phyloP scores from a whole-genome alignment of 2,797 vertebrate species.

The Sitta carolinensis region DNA sequence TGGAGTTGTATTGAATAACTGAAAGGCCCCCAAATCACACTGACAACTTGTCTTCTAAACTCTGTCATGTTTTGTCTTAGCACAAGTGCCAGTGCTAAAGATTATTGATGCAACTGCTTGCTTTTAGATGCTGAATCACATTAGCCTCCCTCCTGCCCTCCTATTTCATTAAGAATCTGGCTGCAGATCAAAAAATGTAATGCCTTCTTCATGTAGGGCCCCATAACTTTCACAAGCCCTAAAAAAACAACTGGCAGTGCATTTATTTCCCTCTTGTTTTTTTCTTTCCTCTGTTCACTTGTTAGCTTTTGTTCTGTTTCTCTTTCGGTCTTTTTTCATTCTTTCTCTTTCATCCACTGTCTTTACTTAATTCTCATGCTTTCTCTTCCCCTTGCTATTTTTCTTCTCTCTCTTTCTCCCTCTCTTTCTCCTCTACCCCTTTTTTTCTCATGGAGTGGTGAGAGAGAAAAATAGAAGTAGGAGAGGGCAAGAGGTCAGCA shows the following conservation, averaged over 20 bases:
- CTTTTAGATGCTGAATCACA: slow-evolving; percentile 77
- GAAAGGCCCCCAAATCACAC: slow-evolving; percentile 63
- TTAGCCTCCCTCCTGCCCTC: slow-evolving; percentile 72
- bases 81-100: slow-evolving; percentile 62
- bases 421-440: background rate
- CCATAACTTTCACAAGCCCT: slow-evolving; percentile 63
- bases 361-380: background rate
- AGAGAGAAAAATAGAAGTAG: slow-evolving; percentile 48
- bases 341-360: background rate
- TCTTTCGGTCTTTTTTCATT: background rate
- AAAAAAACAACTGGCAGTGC: background rate
- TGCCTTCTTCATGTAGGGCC: slow-evolving; percentile 57
- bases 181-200: slow-evolving; percentile 75
- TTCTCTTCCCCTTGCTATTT: background rate
- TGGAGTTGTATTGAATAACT: slow-evolving; percentile 65
- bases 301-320: background rate
- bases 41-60: slow-evolving; percentile 67
- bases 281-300: background rate
- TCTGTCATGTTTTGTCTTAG: slow-evolving; percentile 61
- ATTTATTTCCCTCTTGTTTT: slow-evolving; percentile 30
- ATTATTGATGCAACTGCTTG: slow-evolving; percentile 75
- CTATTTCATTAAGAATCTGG: slow-evolving; percentile 82
- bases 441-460: slow-evolving; percentile 28
- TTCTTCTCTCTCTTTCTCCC: background rate
- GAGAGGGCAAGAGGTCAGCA: slow-evolving; percentile 45